phyloP scores from a whole-genome alignment of 1,140 invertebrate species.

The Cotesia chilonis region DNA sequence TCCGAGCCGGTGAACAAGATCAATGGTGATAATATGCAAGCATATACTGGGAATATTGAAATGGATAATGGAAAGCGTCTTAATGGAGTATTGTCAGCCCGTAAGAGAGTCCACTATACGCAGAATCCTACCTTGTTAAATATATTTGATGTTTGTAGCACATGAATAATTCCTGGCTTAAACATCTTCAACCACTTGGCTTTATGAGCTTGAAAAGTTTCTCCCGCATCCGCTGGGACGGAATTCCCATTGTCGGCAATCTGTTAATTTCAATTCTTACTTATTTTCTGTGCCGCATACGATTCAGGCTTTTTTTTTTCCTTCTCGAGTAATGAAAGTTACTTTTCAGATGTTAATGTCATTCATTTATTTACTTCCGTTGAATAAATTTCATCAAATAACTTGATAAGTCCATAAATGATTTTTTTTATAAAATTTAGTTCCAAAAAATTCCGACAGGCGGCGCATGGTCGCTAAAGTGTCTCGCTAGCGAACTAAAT shows the following conservation, averaged over 20 bases:
- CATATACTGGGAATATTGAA: too few species aligned
- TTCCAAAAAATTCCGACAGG: too few species aligned
- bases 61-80: too few species aligned
- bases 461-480: too few species aligned
- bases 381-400: background rate
- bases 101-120: background rate
- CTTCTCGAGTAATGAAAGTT: background rate
- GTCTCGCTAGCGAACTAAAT: too few species aligned
- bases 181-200: background rate
- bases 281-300: background rate
- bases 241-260: background rate
- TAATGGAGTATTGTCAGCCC: slow-evolving; percentile 7
- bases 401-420: too few species aligned
- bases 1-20: too few species aligned
- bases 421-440: too few species aligned
- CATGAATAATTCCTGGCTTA: slow-evolving; percentile 9
- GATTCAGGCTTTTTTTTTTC: background rate
- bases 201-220: slow-evolving; percentile 18
- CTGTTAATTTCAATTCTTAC: background rate
- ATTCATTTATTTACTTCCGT: background rate
- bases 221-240: background rate
- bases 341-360: background rate
- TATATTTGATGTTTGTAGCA: background rate
- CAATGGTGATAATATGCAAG: too few species aligned
- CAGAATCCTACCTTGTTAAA: too few species aligned